phyloP scores from a whole-genome alignment of 2,888 invertebrate species.

The Cryptophagus acutangulus region DNA sequence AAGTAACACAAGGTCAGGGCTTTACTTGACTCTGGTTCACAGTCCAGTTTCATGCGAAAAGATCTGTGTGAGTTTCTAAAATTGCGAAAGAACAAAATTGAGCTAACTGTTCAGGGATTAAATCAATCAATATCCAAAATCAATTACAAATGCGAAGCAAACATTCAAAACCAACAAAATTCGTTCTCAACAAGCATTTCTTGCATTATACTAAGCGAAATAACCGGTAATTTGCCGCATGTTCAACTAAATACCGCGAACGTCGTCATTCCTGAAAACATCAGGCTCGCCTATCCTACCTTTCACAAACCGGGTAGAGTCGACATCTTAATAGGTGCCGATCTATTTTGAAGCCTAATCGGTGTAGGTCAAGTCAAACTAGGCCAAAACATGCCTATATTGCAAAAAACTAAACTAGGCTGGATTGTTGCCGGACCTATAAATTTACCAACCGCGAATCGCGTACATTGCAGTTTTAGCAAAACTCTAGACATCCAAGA shows the following conservation, averaged over 20 bases:
- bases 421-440: not conserved
- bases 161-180: not conserved
- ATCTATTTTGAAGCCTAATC: not conserved
- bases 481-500: slow-evolving; percentile 4
- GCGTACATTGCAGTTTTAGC: slow-evolving; percentile 12
- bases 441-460: not conserved
- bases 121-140: not conserved
- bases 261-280: not conserved
- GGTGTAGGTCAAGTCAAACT: not conserved
- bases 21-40: slow-evolving; percentile 9
- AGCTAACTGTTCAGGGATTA: not conserved
- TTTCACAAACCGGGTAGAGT: not conserved
- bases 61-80: not conserved
- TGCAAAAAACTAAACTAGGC: slow-evolving; percentile 18
- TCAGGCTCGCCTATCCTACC: not conserved
- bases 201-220: not conserved
- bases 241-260: not conserved
- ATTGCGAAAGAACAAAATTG: not conserved
- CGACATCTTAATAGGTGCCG: not conserved
- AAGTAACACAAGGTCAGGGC: slow-evolving; percentile 2
- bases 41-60: slow-evolving; percentile 7
- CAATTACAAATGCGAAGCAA: not conserved
- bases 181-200: not conserved
- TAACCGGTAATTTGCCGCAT: slow-evolving; percentile 1
- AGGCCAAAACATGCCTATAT: slow-evolving; percentile 7